phyloP scores from a whole-genome alignment of 2,113 vertebrate genomes.

The Potamarius usumacintae region DNA sequence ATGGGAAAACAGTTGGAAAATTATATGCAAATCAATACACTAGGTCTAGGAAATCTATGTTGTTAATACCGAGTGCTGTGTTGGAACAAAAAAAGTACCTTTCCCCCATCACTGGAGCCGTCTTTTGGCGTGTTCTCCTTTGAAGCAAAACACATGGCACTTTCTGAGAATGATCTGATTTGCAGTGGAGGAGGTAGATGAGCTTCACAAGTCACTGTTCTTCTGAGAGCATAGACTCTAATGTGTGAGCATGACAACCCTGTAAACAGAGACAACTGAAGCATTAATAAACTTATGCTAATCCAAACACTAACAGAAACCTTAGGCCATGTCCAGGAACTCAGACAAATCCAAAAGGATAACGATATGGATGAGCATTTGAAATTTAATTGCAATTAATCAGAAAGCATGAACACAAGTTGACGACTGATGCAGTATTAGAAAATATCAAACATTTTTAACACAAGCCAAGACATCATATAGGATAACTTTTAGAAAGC shows the following conservation, averaged over 20 bases:
- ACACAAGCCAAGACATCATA: neutral
- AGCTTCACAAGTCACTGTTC: conserved; percentile 72
- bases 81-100: conserved; percentile 66
- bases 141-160: conserved; percentile 79
- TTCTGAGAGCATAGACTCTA: conserved; percentile 74
- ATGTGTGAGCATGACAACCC: conserved; percentile 75
- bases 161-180: conserved; percentile 78
- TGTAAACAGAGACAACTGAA: conserved; percentile 47
- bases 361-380: neutral
- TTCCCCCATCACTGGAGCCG: conserved; percentile 74
- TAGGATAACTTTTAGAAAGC: neutral
- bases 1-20: neutral
- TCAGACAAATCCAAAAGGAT: neutral
- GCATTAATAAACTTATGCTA: neutral
- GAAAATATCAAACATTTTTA: neutral
- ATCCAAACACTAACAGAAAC: neutral
- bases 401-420: neutral
- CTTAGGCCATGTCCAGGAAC: neutral
- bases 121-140: conserved; percentile 81
- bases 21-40: neutral
- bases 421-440: neutral
- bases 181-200: conserved; percentile 69
- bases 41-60: too few relatives aligned
- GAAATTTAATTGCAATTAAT: neutral
- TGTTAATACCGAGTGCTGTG: neutral